These are phyloP conservation scores for Alces alces DNA, from an alignment of 2,113 vertebrate genomes.

Conservation along the genomic window DNA sequence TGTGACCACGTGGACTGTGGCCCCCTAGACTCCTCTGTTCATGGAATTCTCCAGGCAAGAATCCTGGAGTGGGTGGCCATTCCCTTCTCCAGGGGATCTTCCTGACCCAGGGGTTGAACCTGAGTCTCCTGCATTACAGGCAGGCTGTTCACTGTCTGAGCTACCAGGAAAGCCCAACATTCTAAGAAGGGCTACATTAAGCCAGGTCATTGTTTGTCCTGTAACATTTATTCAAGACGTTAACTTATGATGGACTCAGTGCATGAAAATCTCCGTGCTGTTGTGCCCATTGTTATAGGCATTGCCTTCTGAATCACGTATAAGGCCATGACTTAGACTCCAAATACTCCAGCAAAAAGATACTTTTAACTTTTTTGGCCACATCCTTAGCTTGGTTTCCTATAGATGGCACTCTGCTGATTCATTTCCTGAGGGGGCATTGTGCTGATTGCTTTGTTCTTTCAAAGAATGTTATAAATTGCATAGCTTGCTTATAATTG, in stretches of 20 bases:
- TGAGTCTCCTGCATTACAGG: background rate
- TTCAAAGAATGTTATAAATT: constrained; percentile 59
- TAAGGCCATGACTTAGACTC: background rate
- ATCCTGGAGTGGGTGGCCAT: background rate
- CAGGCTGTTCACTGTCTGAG: background rate
- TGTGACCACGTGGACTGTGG: background rate
- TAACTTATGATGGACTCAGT: background rate
- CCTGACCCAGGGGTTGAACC: background rate
- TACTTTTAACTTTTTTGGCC: background rate
- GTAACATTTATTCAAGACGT: background rate
- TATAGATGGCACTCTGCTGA: constrained; percentile 48
- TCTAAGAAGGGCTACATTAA: background rate
- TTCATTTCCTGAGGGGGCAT: constrained; percentile 53
- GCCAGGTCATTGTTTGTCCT: background rate
- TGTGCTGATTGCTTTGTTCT: constrained; percentile 54
- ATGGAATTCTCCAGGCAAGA: background rate
- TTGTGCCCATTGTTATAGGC: background rate
- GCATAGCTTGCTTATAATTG: background rate
- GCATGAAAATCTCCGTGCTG: background rate
- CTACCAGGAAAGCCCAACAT: background rate
- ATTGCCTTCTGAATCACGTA: background rate
- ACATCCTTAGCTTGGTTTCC: constrained; percentile 19
- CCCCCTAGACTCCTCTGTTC: background rate
- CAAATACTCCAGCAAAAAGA: constrained; percentile 28
- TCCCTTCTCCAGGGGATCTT: background rate